Evolutionary conservation across 1,140 invertebrate species (phyloP).

Genomic region (Araneus ventricosus): DNA sequence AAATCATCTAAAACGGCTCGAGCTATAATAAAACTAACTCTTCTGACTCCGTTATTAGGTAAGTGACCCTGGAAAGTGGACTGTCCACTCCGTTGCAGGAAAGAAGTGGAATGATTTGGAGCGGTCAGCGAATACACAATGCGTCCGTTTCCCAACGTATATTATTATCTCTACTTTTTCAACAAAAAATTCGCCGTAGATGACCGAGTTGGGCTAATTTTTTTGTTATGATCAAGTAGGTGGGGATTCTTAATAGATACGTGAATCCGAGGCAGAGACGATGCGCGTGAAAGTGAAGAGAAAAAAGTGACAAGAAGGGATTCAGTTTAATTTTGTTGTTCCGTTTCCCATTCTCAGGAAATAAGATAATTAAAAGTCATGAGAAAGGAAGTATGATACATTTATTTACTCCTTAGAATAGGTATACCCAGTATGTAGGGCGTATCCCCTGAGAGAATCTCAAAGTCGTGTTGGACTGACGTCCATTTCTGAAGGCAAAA

Average conservation of each 20-base stretch:
- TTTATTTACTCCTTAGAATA: too few species aligned
- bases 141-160: background rate
- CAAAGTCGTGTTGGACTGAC: too few species aligned
- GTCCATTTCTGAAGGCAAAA: too few species aligned
- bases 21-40: background rate
- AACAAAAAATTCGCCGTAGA: background rate
- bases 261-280: background rate
- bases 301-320: background rate
- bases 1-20: background rate
- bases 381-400: too few species aligned
- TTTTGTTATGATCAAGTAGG: background rate
- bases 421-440: too few species aligned
- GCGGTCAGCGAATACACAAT: background rate
- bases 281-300: background rate
- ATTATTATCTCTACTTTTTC: background rate
- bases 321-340: too few species aligned
- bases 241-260: background rate
- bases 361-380: too few species aligned
- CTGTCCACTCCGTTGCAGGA: background rate
- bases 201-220: background rate
- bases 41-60: background rate
- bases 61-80: slow-evolving; percentile 3
- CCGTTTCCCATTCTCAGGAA: too few species aligned
- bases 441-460: too few species aligned
- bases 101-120: background rate